A percentile compares a stretch with the other conserved stretches of the same genome.
These are phyloP conservation scores for Sebastiscus tertius DNA, from an alignment of 2,797 vertebrate species.

Conservation along the genomic window DNA sequence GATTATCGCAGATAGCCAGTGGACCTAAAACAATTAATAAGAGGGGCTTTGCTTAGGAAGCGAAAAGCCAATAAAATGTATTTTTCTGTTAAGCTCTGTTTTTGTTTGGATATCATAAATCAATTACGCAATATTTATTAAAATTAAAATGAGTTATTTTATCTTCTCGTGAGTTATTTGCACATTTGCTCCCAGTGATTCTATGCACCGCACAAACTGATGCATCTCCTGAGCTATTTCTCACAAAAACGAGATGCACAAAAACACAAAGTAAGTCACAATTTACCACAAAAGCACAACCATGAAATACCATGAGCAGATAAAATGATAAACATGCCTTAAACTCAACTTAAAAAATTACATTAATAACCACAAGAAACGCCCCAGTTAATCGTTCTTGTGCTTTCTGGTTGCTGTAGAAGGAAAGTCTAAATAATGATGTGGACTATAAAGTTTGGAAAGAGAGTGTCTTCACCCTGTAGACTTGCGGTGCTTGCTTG, in stretches of 20 bases:
- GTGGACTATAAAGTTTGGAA: conserved; percentile 35
- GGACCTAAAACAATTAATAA: conserved; percentile 81
- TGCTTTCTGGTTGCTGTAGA: background rate
- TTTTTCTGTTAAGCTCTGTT: conserved; percentile 59
- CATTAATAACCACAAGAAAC: background rate
- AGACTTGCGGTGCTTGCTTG: conserved; percentile 6
- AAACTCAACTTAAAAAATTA: background rate
- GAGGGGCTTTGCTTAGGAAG: conserved; percentile 69
- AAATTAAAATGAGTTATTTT: conserved; percentile 70
- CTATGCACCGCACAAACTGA: background rate
- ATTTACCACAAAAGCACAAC: conserved; percentile 27
- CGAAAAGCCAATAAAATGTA: conserved; percentile 71
- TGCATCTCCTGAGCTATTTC: conserved; percentile 1
- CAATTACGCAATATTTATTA: conserved; percentile 69
- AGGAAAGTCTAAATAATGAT: conserved; percentile 42
- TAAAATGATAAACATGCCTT: background rate
- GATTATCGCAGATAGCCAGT: conserved; percentile 76
- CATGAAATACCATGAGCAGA: background rate
- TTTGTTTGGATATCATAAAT: conserved; percentile 75
- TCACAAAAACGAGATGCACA: conserved; percentile 1
- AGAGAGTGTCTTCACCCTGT: conserved; percentile 37
- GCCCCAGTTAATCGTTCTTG: background rate
- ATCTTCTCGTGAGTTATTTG: conserved; percentile 32
- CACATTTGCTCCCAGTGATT: conserved; percentile 38
- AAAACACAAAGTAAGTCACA: background rate